Evolutionary conservation across 2,888 invertebrate genomes (phyloP).

Genomic region (Sisyra nigra): DNA sequence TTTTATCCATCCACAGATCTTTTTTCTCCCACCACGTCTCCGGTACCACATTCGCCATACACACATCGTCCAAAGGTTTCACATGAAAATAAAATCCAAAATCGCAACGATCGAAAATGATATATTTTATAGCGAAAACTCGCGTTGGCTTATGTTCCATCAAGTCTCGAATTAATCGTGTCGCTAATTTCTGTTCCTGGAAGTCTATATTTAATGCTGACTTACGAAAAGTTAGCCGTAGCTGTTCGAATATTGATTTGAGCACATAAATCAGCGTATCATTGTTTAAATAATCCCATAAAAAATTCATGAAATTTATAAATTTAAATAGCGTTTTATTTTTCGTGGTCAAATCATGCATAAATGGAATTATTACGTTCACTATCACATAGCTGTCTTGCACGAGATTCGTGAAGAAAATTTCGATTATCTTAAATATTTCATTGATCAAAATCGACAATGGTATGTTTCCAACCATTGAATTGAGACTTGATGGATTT

Average conservation of each 20-base stretch:
- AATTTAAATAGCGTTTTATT: slow-evolving; percentile 1
- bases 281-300: slow-evolving; percentile 7
- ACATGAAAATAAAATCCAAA: slow-evolving; percentile 6
- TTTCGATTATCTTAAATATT: slow-evolving; percentile 4
- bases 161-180: slow-evolving; percentile 1
- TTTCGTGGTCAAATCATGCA: not conserved
- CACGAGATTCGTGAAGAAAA: slow-evolving; percentile 4
- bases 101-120: slow-evolving; percentile 4
- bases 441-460: not conserved
- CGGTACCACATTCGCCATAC: not conserved
- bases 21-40: slow-evolving; percentile 6
- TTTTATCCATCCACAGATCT: slow-evolving; percentile 2
- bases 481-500: not conserved
- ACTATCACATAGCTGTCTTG: slow-evolving; percentile 2
- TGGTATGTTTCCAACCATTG: not conserved
- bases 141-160: slow-evolving; percentile 3
- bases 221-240: not conserved
- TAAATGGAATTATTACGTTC: not conserved
- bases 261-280: slow-evolving; percentile 2
- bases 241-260: slow-evolving; percentile 2
- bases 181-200: slow-evolving; percentile 2
- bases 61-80: slow-evolving; percentile 6
- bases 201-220: slow-evolving; percentile 3
- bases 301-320: slow-evolving; percentile 3
- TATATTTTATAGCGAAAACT: slow-evolving; percentile 2